Evolutionary conservation across 2,797 vertebrate genomes (phyloP), one percentile per base, ranked within the genome.

Genomic region (Glossophaga mutica): DNA sequence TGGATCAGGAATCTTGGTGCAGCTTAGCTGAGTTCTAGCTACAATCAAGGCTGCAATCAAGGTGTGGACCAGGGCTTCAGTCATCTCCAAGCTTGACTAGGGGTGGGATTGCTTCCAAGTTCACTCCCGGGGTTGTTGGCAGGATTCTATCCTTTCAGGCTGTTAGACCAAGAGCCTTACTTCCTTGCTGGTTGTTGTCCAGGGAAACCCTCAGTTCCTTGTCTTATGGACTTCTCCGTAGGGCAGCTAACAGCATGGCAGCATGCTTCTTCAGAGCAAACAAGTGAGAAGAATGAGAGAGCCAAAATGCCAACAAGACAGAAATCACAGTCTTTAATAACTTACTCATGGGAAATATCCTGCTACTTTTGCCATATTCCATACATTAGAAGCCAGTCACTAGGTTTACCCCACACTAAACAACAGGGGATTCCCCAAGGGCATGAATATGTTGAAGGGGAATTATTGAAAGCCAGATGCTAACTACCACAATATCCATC

Each of bases 11-110:
- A 70, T 57, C 10, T 59, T 10, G 52, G 59, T 70, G n/a, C 4
- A 48, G 5, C 50, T 55, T 70, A 37, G 10, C 9, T 29, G 52
- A 19, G 42, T 32, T 18, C 19, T 44, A n/a, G 9, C 62, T 68
- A 2, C 19, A 65, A 0, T 55, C 37, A 39, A 59, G 26, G 39
- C 26, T 70, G 19, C 42, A 46, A 11, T 68, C 4, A 39, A n/a
- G 52, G 18, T 34, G 18, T n/a, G 26, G 5, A 0, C 55, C 6
- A 12, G 16, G 46, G 46, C 16, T 21, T 22, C 0, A 22, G 22
- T 59, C 48, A 10, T 39, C 39, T 42, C 44, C 4, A 48, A 57
- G 12, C 70, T 50, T 3, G 4, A 1, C 7, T 55, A 46, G 22
- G 29, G 7, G 0, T 26, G 29, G 18, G 37, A 18, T 70, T 5